Evolutionary conservation across 37 sponge, comb jelly and placozoan species (phyloP), one percentile per base, ranked within the genome.

Genomic region (Ianthella basta): DNA sequence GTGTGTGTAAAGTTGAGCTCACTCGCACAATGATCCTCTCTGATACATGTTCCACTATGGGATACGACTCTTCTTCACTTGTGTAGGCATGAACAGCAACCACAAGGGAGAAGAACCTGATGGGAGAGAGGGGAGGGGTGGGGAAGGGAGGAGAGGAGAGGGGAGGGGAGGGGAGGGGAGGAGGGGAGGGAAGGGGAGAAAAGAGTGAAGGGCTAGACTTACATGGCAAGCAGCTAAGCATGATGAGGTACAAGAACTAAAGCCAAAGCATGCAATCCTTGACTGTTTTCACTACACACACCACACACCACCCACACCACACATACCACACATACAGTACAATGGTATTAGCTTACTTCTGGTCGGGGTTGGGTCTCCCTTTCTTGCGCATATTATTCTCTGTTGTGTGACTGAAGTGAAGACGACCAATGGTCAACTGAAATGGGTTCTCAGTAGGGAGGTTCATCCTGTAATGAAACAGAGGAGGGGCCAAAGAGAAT

Each of bases 301-400:
- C 8, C 50, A 44, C 50, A 44, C 50, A 44, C 50, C 4, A 82
- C 13, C 54, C 21, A 86, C 6, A 3, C 21, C 14, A 8, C n/a
- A 65, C 30, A 16, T 32, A 79, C 86, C 83, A 34, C 2, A 12
- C 23, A n/a, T 39, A 19, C n/a, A n/a, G n/a, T n/a, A n/a, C n/a
- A n/a, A n/a, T n/a, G n/a, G n/a, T n/a, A n/a, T n/a, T 18, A 1
- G 33, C 84, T 72, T 34, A 92, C 92, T 88, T 91, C 82, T 98
- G 98, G 57, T 98, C 96, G 15, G 98, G 96, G 70, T 98, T 98
- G 53, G 98, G 98, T 68, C 92, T 93, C 33, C 98, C 96, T 72
- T 95, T 95, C 87, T 98, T 98, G 36, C 98, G 89, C 98, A 98
- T 98, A 88, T 98, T 98, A 82, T 96, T 96, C 6, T 87, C 89